Conservation (phyloP, 2,113 vertebrate species). For the Bettongia penicillata region DNA sequence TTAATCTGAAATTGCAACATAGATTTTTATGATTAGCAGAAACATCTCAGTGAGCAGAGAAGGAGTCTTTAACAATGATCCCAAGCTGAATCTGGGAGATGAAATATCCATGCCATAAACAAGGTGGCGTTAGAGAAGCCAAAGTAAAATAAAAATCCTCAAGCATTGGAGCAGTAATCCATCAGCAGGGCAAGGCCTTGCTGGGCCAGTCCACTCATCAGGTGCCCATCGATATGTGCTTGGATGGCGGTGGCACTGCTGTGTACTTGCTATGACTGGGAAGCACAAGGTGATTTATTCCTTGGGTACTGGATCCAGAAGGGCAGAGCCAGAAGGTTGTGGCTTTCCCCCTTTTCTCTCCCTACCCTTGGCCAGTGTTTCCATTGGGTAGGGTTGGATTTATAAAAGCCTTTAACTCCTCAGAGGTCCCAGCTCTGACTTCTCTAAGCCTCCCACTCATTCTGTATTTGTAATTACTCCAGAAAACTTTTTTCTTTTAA, state of each 20-base stretch:
- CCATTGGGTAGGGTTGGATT: not conserved
- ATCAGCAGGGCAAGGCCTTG: constrained; percentile 15
- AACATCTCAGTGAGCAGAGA: constrained; percentile 72
- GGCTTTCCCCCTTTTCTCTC: not conserved
- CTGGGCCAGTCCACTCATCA: not conserved
- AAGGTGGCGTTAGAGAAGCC: constrained; percentile 30
- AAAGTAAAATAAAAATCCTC: constrained; percentile 27
- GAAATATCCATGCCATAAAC: constrained; percentile 71
- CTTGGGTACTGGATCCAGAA: not conserved
- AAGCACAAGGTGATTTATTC: not conserved
- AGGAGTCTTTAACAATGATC: constrained; percentile 55
- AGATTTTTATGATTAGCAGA: constrained; percentile 75
- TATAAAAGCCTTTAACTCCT: not conserved
- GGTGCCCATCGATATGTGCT: not conserved
- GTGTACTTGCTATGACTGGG: not conserved
- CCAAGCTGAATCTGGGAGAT: constrained; percentile 63
- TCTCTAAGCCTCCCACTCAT: not conserved
- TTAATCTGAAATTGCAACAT: constrained; percentile 79
- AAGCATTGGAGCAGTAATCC: constrained; percentile 9
- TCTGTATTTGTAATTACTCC: not conserved
- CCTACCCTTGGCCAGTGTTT: not conserved
- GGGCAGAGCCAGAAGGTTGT: not conserved
- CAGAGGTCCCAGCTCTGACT: not conserved
- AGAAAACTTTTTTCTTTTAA: not conserved
- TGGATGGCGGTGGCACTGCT: not conserved